Percentiles rank a stretch among this genome's conserved stretches.
Conservation (phyloP, 1,140 invertebrate species). For the Anagrus nilaparvatae region DNA sequence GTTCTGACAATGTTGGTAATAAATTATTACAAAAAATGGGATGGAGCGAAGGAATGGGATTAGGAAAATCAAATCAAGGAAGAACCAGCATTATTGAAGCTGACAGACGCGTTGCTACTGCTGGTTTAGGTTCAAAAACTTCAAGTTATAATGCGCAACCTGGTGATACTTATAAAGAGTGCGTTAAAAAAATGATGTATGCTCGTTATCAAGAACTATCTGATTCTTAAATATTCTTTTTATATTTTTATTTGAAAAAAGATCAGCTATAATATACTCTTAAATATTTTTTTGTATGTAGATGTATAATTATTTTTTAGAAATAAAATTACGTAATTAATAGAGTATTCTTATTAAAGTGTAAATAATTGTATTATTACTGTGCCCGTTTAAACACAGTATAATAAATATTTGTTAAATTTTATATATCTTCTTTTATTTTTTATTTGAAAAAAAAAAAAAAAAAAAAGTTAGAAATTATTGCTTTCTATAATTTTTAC, state of each 20-base stretch:
- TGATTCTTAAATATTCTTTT: constrained; percentile 36
- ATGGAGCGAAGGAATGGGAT: constrained; percentile 91
- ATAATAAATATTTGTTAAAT: neutral
- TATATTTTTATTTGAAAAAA: constrained; percentile 2
- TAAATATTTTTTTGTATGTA: constrained; percentile 1
- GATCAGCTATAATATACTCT: neutral
- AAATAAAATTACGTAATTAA: neutral
- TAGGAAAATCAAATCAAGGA: constrained; percentile 90
- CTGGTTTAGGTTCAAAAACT: constrained; percentile 64
- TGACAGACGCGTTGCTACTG: constrained; percentile 54
- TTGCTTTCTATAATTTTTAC: neutral
- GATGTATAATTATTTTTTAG: neutral
- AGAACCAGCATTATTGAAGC: constrained; percentile 81
- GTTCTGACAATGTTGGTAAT: constrained; percentile 82
- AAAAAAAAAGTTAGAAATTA: neutral
- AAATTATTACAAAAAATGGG: constrained; percentile 97
- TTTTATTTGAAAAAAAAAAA: neutral
- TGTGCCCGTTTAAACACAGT: neutral
- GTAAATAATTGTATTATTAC: too few relatives aligned
- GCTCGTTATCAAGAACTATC: constrained; percentile 70
- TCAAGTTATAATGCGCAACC: constrained; percentile 64
- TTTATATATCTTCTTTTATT: neutral
- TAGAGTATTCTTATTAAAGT: neutral
- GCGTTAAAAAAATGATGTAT: constrained; percentile 85
- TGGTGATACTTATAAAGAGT: constrained; percentile 81